These are phyloP conservation scores for Nannoperca australis DNA, from an alignment of 2,797 vertebrate species.

Conservation along the genomic window DNA sequence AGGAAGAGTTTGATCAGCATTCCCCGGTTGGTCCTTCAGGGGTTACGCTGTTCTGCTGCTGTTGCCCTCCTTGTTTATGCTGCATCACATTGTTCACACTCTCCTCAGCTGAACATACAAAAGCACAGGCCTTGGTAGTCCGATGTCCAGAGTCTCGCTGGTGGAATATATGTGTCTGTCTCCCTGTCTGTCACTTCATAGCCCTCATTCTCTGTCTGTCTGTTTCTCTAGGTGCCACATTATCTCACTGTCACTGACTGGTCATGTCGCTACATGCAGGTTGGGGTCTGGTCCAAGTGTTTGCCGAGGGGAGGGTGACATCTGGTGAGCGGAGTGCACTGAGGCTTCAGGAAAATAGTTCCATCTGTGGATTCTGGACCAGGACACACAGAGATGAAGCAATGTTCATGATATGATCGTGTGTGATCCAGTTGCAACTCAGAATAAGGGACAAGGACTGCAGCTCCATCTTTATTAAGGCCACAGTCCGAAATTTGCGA, in stretches of 20 bases:
- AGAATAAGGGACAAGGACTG: neutral
- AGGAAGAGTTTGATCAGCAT: slow-evolving; percentile 57
- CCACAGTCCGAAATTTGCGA: neutral
- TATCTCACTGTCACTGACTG: slow-evolving; percentile 73
- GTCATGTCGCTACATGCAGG: slow-evolving; percentile 73
- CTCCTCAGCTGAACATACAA: slow-evolving; percentile 41
- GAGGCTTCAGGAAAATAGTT: slow-evolving; percentile 44
- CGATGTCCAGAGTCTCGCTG: slow-evolving; percentile 36
- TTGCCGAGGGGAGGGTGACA: slow-evolving; percentile 75
- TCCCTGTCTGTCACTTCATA: slow-evolving; percentile 57
- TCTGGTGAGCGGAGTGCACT: slow-evolving; percentile 73
- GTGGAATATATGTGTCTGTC: slow-evolving; percentile 49
- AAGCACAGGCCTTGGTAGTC: slow-evolving; percentile 30
- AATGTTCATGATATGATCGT: neutral
- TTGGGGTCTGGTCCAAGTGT: slow-evolving; percentile 61
- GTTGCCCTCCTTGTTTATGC: slow-evolving; percentile 56
- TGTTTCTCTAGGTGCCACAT: slow-evolving; percentile 69
- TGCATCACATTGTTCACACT: slow-evolving; percentile 58
- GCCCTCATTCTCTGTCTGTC: slow-evolving; percentile 54
- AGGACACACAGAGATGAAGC: neutral
- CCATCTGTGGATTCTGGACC: slow-evolving; percentile 34
- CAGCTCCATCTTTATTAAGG: slow-evolving; percentile 8
- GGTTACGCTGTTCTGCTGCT: slow-evolving; percentile 36
- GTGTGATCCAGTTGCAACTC: slow-evolving; percentile 16
- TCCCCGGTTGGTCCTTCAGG: slow-evolving; percentile 39